Conservation (phyloP, 2,113 vertebrate genomes). For the Panthera uncia region DNA sequence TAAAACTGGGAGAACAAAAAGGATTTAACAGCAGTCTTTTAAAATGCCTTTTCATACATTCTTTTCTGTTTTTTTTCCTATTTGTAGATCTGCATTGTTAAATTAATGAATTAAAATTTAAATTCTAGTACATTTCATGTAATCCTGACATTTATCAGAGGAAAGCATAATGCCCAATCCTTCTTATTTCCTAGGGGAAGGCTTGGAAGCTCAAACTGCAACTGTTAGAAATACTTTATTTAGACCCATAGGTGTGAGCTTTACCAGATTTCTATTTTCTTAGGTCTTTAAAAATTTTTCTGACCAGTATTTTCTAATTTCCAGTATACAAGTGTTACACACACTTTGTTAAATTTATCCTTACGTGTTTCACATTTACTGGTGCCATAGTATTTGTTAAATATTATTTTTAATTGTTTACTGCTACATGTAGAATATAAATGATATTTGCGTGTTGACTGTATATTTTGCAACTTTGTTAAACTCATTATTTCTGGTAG, state of each 20-base stretch:
- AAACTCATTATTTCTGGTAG: background rate
- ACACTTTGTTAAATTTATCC: background rate
- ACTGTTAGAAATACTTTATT: constrained; percentile 83
- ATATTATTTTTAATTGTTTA: background rate
- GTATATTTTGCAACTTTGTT: background rate
- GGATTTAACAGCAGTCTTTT: background rate
- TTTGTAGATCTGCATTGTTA: background rate
- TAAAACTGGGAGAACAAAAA: background rate
- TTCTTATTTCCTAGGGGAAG: constrained; percentile 74
- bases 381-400: background rate
- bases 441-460: background rate
- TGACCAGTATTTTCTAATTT: background rate
- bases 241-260: constrained; percentile 79
- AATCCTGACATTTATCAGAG: constrained; percentile 49
- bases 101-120: constrained; percentile 71
- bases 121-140: constrained; percentile 68
- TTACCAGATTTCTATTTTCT: constrained; percentile 66
- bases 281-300: background rate
- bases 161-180: constrained; percentile 65
- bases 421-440: background rate
- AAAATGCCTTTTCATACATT: background rate
- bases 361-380: background rate
- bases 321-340: background rate
- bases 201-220: constrained; percentile 63
- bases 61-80: background rate